Evolutionary conservation across 2,113 vertebrate species (phyloP), one percentile per base, ranked within the genome.

Genomic region (Crotalus tigris): DNA sequence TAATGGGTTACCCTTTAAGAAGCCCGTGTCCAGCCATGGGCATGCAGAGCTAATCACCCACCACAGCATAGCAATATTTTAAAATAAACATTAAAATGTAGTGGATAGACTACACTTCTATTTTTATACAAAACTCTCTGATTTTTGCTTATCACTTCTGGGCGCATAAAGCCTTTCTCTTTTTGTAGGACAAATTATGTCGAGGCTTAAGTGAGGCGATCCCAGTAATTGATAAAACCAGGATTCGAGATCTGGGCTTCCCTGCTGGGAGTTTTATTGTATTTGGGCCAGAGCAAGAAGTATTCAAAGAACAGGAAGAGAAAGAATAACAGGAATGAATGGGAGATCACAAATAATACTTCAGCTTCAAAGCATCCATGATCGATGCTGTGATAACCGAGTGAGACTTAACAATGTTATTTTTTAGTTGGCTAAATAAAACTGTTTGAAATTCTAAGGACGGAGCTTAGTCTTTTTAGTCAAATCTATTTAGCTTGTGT

Each of bases 311-410:
- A 5, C 33, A 58, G 64, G 26, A 88, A 26, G 33, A 49, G 93
- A 19, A 55, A 91, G 92, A 91, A 69, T 69, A 69, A 87, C 81
- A 54, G 33, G n/a, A 93, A 88, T 91, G 46, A 49, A 51, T 75
- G 54, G 29, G 90, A 88, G 86, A 90, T 93, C 88, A 90, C 92
- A 93, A 91, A 93, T n/a, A 87, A 93, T 90, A 90, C 13, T n/a
- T 1, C 49, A n/a, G 90, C 39, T 69, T 95, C 69, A 94, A 7
- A 94, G 93, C 44, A 11, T 90, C 53, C 54, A 0, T 57, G 46
- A 51, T 92, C 53, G 89, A 64, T 11, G 58, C 13, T 1, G 0
- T 53, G 44, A 91, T 85, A 33, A 51, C 54, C 93, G 61, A 91
- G 87, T 89, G n/a, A 44, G 21, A 88, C 12, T 92, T 91, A 90